phyloP scores from a whole-genome alignment of 2,888 invertebrate genomes.

The Ectropis crepuscularia region DNA sequence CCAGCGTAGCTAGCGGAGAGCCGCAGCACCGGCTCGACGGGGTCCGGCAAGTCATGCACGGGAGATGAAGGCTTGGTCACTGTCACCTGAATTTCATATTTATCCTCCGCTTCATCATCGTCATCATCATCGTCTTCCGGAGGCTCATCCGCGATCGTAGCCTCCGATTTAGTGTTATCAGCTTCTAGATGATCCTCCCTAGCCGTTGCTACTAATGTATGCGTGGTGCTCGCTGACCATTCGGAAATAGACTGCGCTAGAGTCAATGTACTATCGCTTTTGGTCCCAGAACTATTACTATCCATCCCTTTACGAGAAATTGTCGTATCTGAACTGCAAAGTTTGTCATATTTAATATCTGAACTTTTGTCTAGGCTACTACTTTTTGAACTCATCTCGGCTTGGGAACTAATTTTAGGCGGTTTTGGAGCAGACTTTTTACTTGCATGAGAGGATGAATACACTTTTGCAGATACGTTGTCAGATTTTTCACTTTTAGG shows the following conservation, averaged over 20 bases:
- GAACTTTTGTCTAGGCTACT: conserved; percentile 85
- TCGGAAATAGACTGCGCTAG: conserved; percentile 92
- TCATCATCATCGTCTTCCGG: conserved; percentile 34
- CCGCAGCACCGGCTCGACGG: conserved; percentile 66
- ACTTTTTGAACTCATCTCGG: conserved; percentile 84
- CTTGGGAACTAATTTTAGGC: conserved; percentile 69
- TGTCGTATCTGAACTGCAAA: conserved; percentile 86
- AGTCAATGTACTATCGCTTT: conserved; percentile 91
- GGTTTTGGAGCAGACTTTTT: conserved; percentile 82
- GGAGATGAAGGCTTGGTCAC: conserved; percentile 55
- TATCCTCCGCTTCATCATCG: conserved; percentile 52
- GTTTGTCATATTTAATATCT: conserved; percentile 84
- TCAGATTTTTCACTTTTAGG: conserved; percentile 86
- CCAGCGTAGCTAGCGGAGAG: conserved; percentile 64
- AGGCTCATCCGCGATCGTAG: conserved; percentile 77
- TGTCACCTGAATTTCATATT: conserved; percentile 52
- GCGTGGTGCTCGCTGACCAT: conserved; percentile 93
- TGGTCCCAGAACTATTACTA: conserved; percentile 87
- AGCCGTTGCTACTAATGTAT: conserved; percentile 88
- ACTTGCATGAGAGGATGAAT: conserved; percentile 82
- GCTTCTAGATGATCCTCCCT: conserved; percentile 75
- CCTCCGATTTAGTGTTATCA: conserved; percentile 76
- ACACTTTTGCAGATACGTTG: conserved; percentile 83
- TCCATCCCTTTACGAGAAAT: conserved; percentile 82
- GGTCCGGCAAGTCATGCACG: conserved; percentile 49